Evolutionary conservation across 2,888 invertebrate species (phyloP).

Genomic region (Carcina quercana): DNA sequence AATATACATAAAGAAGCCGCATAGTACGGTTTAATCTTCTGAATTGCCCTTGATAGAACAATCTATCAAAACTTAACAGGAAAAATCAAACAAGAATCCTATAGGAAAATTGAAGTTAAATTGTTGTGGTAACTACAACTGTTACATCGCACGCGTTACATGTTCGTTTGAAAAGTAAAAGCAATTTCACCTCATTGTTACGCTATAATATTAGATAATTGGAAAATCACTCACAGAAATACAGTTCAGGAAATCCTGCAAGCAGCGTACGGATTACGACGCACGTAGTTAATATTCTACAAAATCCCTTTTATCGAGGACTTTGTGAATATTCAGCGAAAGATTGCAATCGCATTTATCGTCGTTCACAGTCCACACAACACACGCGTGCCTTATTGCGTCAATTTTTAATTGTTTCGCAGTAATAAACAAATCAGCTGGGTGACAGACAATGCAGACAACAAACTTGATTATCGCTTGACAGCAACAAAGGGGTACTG

Average conservation of each 20-base stretch:
- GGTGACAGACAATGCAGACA: slow-evolving; percentile 1
- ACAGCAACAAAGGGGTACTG: slow-evolving; percentile 8
- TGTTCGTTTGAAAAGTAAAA: too few relatives aligned
- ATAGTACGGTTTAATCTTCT: too few relatives aligned
- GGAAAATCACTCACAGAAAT: slow-evolving; percentile 7
- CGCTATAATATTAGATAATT: slow-evolving; percentile 7
- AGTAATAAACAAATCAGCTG: slow-evolving; percentile 12
- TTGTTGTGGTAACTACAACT: too few relatives aligned
- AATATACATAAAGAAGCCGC: too few relatives aligned
- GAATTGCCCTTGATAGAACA: background rate
- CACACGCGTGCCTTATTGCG: slow-evolving; percentile 18
- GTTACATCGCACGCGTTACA: too few relatives aligned
- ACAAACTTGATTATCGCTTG: slow-evolving; percentile 5
- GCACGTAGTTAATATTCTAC: slow-evolving; percentile 11
- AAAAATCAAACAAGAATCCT: too few relatives aligned
- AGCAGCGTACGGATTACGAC: slow-evolving; percentile 4
- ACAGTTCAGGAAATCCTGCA: slow-evolving; percentile 7
- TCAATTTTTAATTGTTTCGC: slow-evolving; percentile 7
- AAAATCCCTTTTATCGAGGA: slow-evolving; percentile 7
- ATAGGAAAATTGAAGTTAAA: background rate
- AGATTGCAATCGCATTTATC: background rate
- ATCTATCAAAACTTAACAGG: too few relatives aligned
- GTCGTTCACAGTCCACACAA: slow-evolving; percentile 9
- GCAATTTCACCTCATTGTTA: slow-evolving; percentile 1
- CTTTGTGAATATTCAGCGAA: slow-evolving; percentile 5